Conservation (phyloP, 2,888 invertebrate species). For the Amiota mariae region DNA sequence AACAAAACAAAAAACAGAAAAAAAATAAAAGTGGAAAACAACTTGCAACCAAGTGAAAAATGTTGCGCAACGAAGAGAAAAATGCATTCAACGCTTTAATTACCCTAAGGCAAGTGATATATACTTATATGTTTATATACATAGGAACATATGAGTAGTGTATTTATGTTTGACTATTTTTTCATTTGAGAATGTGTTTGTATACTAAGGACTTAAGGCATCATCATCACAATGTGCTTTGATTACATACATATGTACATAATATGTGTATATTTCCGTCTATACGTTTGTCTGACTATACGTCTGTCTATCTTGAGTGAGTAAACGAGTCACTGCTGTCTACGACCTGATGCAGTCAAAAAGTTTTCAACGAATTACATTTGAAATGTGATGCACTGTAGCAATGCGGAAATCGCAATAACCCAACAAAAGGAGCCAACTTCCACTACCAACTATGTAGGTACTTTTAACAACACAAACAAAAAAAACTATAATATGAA, state of each 20-base stretch:
- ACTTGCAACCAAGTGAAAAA: neutral
- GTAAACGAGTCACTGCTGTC: neutral
- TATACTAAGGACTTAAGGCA: neutral
- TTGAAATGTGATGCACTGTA: slow-evolving; percentile 58
- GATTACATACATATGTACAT: neutral
- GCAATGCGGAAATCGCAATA: slow-evolving; percentile 64
- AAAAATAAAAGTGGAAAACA: neutral
- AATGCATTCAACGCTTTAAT: slow-evolving; percentile 23
- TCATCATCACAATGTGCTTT: neutral
- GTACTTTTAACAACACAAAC: neutral
- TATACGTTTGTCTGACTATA: neutral
- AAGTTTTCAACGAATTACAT: slow-evolving; percentile 37
- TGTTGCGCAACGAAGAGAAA: neutral
- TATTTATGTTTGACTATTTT: neutral
- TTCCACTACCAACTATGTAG: neutral
- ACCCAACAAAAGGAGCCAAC: slow-evolving; percentile 35
- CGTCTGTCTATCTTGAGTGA: neutral
- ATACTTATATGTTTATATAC: neutral
- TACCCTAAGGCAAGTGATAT: slow-evolving; percentile 14
- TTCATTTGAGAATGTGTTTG: neutral
- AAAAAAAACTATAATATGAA: neutral
- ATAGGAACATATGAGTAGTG: neutral
- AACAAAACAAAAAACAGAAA: neutral
- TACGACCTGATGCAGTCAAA: neutral
- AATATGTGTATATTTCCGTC: neutral